These are phyloP conservation scores for Eupithecia inturbata DNA, from an alignment of 2,888 invertebrate species.

Conservation along the genomic window DNA sequence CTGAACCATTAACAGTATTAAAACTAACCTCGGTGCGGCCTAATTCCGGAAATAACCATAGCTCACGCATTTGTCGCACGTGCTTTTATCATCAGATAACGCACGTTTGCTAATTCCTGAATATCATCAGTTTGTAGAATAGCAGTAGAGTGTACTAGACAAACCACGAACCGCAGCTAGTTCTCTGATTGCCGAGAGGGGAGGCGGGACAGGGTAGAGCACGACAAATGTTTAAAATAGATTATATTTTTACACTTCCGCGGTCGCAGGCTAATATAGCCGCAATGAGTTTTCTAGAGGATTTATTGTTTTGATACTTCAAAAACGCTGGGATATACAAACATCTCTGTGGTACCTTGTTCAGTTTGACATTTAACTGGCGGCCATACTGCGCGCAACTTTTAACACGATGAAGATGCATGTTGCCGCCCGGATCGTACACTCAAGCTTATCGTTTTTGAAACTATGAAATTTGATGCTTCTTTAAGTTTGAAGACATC, in stretches of 20 bases:
- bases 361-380: too few species aligned
- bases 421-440: too few species aligned
- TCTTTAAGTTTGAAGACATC: too few species aligned
- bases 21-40: too few species aligned
- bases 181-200: constrained; percentile 54
- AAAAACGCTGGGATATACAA: neutral
- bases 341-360: neutral
- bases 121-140: constrained; percentile 13
- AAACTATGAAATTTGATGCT: too few species aligned
- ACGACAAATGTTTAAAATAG: constrained; percentile 81
- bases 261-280: constrained; percentile 63
- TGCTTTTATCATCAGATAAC: too few species aligned
- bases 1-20: too few species aligned
- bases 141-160: constrained; percentile 41
- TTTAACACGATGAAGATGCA: too few species aligned
- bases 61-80: too few species aligned
- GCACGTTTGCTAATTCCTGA: neutral
- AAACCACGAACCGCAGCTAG: constrained; percentile 59
- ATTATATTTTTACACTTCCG: constrained; percentile 82
- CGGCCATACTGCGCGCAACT: too few species aligned
- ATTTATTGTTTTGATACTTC: constrained; percentile 43
- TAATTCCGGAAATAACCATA: too few species aligned
- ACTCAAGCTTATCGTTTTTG: too few species aligned
- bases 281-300: constrained; percentile 63
- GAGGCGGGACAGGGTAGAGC: constrained; percentile 52